Evolutionary conservation across 92 coral and sea anemone species (phyloP), one percentile per base, ranked within the genome.

Genomic region (Epizoanthus stellaris): DNA sequence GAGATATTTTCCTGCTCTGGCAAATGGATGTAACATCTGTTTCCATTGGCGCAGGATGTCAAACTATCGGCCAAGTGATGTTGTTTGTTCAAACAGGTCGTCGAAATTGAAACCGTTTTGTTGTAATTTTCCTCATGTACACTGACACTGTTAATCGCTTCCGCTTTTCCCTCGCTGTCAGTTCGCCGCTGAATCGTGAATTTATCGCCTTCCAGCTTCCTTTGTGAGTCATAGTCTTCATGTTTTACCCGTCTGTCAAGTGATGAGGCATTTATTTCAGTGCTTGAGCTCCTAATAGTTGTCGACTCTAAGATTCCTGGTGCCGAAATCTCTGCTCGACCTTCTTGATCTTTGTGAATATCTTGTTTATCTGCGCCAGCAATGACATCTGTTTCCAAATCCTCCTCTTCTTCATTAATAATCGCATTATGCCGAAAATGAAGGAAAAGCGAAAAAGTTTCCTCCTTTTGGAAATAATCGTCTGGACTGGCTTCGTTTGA

Each of bases 401-500:
- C 83, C 67, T 79, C 83, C 14, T 79, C 83, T 1, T 79, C 83
- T 43, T 79, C 83, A 6, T 79, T 79, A n/a, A 79, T 79, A 52
- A 79, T 79, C 36, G 83, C 83, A 49, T 79, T 79, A 63, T 79
- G 72, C 5, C 83, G 40, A 79, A 79, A 79, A 79, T 63, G 83
- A 64, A 56, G 83, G 61, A 79, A 79, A 5, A 79, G 83, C 54
- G 83, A n/a, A 64, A 79, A 79, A 1, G 17, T 15, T 30, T 63
- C 72, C 23, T 79, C 53, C 14, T 79, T 71, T 15, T 63, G 20
- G 13, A 63, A 17, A 5, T 62, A 0, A 43, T 43, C 71, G 13
- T 43, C 20, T 42, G 70, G 49, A 17, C 17, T 38, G 70, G 13
- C 39, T 13, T 79, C 47, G 21, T 79, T 64, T 79, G 72, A 79